Evolutionary conservation across 2,113 vertebrate species (phyloP), one percentile per base, ranked within the genome.

Genomic region (Nanger granti): DNA sequence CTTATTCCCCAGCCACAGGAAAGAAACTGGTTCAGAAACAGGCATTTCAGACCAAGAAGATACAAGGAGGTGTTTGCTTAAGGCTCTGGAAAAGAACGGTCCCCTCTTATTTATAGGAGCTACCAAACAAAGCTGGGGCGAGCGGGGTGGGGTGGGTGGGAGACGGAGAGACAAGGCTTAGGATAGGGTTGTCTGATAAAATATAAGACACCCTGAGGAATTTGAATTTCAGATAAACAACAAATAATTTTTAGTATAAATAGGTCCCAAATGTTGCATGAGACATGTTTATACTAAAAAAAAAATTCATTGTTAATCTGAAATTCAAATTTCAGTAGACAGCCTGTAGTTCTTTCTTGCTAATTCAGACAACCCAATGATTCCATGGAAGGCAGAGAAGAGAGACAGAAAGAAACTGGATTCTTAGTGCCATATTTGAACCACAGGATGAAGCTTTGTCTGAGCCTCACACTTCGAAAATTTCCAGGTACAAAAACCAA

Each of bases 271-370:
- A 89, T 73, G 83, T 60, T 64, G 28, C 52, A 88, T n/a, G 54
- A 62, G 80, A 88, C 82, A 85, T 93, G 54, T 62, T 95, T 83
- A 89, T 29, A 94, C 52, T 95, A 28, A 80, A 96, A 69, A 87
- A 80, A 87, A 13, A 28, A 57, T 52, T 91, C 34, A 95, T 31
- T 83, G 13, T 60, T 94, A 91, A 93, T 79, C 37, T 96, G 57
- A 96, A 97, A 95, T 83, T 94, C 55, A 96, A 88, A 98, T 80
- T 88, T 88, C 94, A 86, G 54, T 64, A 86, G 44, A 94, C n/a
- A 84, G 34, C 52, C 44, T 94, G 2, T 76, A 66, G 62, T 82
- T 86, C 88, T 93, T 93, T 64, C 64, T 88, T 89, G 59, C 13
- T 94, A 49, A 96, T 85, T 97, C 84, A 79, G 73, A 52, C 57